A percentile compares a stretch with the other conserved stretches of the same genome.
Conservation (phyloP, 2,797 vertebrate genomes). For the Semotilus atromaculatus region DNA sequence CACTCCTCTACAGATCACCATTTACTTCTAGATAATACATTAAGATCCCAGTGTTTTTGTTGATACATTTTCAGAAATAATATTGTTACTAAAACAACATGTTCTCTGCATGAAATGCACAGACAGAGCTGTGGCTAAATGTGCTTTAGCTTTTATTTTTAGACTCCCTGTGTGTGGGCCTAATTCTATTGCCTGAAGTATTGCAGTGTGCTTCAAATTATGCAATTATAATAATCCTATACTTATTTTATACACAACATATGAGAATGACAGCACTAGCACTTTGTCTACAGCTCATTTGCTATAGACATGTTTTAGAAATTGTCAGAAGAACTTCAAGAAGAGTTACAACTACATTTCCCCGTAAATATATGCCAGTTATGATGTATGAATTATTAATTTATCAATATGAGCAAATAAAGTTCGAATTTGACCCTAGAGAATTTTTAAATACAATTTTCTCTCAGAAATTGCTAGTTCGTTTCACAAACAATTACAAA, state of each 20-base stretch:
- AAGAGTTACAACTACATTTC: background rate
- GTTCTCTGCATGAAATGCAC: background rate
- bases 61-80: background rate
- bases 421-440: background rate
- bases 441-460: background rate
- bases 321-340: background rate
- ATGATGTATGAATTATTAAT: background rate
- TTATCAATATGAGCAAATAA: background rate
- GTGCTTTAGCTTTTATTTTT: constrained; percentile 38
- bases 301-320: constrained; percentile 5
- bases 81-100: constrained; percentile 1
- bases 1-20: background rate
- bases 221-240: constrained; percentile 8
- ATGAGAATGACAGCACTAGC: constrained; percentile 7
- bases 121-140: constrained; percentile 29
- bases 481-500: background rate
- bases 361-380: background rate
- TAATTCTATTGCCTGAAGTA: constrained; percentile 30
- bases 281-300: background rate
- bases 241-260: constrained; percentile 6
- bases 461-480: background rate
- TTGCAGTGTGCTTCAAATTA: constrained; percentile 29
- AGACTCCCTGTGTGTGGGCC: constrained; percentile 33
- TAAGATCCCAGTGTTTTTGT: background rate
- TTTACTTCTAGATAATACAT: background rate